Evolutionary conservation across 2,797 vertebrate species (phyloP), one percentile per base, ranked within the genome.

Genomic region (Sparidentex hasta): DNA sequence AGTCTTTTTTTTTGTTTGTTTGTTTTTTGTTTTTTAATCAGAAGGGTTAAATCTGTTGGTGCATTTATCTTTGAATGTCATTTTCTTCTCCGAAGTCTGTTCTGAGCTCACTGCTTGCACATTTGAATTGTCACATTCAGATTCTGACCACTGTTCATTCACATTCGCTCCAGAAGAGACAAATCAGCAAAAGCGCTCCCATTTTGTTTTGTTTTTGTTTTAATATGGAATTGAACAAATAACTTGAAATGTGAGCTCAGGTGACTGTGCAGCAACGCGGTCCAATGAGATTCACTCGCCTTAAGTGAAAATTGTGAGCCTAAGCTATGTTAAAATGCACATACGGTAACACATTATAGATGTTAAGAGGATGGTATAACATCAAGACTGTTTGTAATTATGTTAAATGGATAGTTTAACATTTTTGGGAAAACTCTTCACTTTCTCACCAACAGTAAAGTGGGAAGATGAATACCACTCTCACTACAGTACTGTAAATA

Each of bases 51-150:
- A 80, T 85, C 76, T 74, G 75, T 83, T 16, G 71, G 67, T 88
- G 83, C 87, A 87, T 79, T 80, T 85, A 71, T 91, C 71, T 81
- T 86, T 93, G 91, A 93, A 92, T 92, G 90, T 93, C 70, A 52
- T 86, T 85, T 88, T 85, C 62, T 87, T 81, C 83, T 86, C 65
- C 63, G 65, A 72, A 76, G 74, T 88, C 65, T 86, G 80, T 86
- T 89, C 78, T 75, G 68, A 90, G 84, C 87, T 92, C 80, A 84
- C 74, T 81, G 87, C 92, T 93, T 93, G 91, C 92, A 93, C 89
- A 90, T 89, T 85, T 87, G 67, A 68, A 78, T 78, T 38, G 71
- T 83, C 79, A 27, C 54, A 55, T 83, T 84, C 5, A 33, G 68
- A 83, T 82, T 68, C 81, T 88, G 90, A 93, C 93, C 90, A 90